Percentiles rank a stretch among this genome's conserved stretches.
Conservation (phyloP, 2,797 vertebrate species). For the Lagodon rhomboides region DNA sequence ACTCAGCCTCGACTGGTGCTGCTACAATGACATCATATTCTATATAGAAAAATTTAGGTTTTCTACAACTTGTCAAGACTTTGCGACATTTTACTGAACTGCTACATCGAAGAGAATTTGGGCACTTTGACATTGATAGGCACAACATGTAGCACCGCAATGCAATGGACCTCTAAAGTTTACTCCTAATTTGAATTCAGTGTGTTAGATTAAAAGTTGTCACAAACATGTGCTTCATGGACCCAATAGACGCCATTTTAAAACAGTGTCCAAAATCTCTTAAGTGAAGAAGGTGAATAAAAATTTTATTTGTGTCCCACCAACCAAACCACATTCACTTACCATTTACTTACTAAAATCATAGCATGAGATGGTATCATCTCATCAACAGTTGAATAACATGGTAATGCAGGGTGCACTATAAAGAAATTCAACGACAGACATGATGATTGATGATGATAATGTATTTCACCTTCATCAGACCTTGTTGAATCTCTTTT, state of each 20-base stretch:
- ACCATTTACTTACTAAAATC: neutral
- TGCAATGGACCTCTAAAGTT: neutral
- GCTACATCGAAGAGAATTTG: neutral
- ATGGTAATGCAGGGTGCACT: neutral
- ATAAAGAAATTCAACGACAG: neutral
- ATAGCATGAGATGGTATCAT: neutral
- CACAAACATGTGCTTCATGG: neutral
- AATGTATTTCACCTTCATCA: slow-evolving; percentile 40
- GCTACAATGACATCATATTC: neutral
- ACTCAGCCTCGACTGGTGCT: neutral
- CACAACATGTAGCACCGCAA: neutral
- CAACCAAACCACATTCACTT: neutral
- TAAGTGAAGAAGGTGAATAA: neutral
- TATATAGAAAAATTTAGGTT: neutral
- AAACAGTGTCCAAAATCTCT: neutral
- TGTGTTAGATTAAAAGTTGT: neutral
- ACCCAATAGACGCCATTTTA: neutral
- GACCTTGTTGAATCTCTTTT: slow-evolving; percentile 38
- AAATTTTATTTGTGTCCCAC: neutral
- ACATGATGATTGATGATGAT: slow-evolving; percentile 15
- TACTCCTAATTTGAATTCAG: neutral
- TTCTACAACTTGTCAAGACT: neutral
- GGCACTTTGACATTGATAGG: neutral
- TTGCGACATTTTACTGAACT: neutral
- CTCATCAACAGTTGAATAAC: neutral